Evolutionary conservation across 1,140 invertebrate species (phyloP).

Genomic region (Bombus pyrosoma): DNA sequence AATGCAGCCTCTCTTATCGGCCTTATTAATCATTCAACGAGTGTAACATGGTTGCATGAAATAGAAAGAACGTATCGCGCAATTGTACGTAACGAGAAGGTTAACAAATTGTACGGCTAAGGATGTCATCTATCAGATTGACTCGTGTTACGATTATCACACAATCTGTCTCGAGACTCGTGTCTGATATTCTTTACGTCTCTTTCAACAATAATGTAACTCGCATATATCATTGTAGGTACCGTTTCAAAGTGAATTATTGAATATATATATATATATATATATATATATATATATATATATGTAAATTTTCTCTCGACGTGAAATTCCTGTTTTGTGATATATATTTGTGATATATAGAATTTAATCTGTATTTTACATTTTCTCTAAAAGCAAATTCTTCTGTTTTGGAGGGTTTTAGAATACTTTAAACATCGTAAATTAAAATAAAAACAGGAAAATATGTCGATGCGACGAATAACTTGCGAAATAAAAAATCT

Average conservation of each 20-base stretch:
- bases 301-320: not conserved
- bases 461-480: no score
- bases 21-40: conserved; percentile 48
- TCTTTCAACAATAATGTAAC: conserved; percentile 23
- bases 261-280: not conserved
- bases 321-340: no score
- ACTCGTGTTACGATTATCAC: conserved; percentile 39
- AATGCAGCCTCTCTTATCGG: conserved; percentile 31
- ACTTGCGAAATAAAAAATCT: no score
- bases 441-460: no score
- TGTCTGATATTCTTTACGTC: not conserved
- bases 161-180: conserved; percentile 17
- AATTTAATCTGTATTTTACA: no score
- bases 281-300: no score
- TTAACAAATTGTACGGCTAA: conserved; percentile 44
- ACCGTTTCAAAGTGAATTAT: not conserved
- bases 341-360: no score
- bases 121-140: conserved; percentile 42
- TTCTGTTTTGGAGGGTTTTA: no score
- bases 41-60: conserved; percentile 47
- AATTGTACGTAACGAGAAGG: conserved; percentile 43
- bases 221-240: no score
- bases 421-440: no score
- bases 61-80: conserved; percentile 42
- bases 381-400: no score